Evolutionary conservation across 1,140 invertebrate species (phyloP), one percentile per base, ranked within the genome.

Genomic region (Vanessa atalanta): DNA sequence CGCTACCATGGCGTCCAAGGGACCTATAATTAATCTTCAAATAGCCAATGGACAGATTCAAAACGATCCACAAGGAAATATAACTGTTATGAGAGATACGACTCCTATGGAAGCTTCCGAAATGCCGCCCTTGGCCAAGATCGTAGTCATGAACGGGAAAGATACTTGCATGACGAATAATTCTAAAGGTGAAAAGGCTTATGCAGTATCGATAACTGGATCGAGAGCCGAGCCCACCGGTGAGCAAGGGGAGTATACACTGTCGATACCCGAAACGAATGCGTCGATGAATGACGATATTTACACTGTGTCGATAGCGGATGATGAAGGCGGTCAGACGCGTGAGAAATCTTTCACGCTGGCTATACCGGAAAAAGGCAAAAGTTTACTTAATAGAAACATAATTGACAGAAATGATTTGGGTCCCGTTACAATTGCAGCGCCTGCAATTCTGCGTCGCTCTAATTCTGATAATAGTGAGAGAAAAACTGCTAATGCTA

Each of bases 11-110:
- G 83, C 92, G 5, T 88, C 93, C 0, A 93, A 93, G 75, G 92
- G 92, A 12, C 90, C 92, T 4, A 89, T 93, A 51, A 93, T 93
- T 53, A 93, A 93, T 83, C 84, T 93, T 15, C 92, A 93, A 86
- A 93, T 93, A 75, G 90, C 92, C 9, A 93, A 93, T 83, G 92
- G 93, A 1, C 93, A 93, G 75, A 87, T 93, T 69, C 92, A 93
- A 61, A 93, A 93, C 85, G 93, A 93, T 84, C 88, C 90, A 15
- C 90, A 93, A 78, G 92, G 91, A 12, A 93, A 91, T 65, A 92
- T 93, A 43, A 93, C 93, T n/a, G 90, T 93, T 7, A 93, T 93
- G 90, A 85, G 92, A 72, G 88, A 93, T 64, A 84, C 86, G 37
- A 70, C 12, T 37, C 57, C 73, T 8, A 79, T 88, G 61, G 88